These are phyloP conservation scores for Notothenia coriiceps DNA, from an alignment of 2,113 vertebrate species.

Conservation along the genomic window DNA sequence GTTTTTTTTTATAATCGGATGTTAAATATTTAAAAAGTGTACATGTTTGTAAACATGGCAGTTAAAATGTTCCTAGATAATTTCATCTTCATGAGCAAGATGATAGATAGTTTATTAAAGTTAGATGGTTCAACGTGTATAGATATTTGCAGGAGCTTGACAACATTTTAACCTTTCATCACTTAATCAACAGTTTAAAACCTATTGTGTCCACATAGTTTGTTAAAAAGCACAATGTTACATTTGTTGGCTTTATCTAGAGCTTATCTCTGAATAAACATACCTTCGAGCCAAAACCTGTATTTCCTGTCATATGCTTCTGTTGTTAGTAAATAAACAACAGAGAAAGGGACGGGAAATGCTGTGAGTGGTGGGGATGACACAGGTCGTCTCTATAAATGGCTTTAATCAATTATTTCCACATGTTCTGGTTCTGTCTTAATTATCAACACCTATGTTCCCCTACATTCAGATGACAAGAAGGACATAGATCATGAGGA, in stretches of 20 bases:
- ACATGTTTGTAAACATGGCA: constrained; percentile 1
- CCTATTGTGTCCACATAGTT: not conserved
- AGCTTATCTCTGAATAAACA: not conserved
- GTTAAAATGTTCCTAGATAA: not conserved
- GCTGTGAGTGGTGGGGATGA: not conserved
- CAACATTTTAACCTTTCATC: not conserved
- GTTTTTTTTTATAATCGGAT: too few relatives aligned
- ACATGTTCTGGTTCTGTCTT: not conserved
- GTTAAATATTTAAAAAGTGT: not conserved
- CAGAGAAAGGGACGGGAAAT: not conserved
- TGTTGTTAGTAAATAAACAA: not conserved
- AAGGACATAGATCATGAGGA: constrained; percentile 99
- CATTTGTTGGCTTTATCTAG: not conserved
- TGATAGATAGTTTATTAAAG: not conserved
- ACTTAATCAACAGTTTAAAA: not conserved
- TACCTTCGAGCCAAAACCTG: not conserved
- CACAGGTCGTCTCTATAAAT: not conserved
- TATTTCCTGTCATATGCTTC: not conserved
- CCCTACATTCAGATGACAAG: constrained; percentile 91
- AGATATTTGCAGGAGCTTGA: not conserved
- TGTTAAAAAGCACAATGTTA: not conserved
- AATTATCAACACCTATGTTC: not conserved
- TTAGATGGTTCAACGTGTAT: not conserved
- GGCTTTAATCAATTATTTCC: not conserved
- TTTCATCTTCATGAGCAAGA: not conserved